A percentile compares a stretch with the other conserved stretches of the same genome.
Conservation (phyloP, 1,140 invertebrate genomes). For the Ptiloglossa arizonensis region DNA sequence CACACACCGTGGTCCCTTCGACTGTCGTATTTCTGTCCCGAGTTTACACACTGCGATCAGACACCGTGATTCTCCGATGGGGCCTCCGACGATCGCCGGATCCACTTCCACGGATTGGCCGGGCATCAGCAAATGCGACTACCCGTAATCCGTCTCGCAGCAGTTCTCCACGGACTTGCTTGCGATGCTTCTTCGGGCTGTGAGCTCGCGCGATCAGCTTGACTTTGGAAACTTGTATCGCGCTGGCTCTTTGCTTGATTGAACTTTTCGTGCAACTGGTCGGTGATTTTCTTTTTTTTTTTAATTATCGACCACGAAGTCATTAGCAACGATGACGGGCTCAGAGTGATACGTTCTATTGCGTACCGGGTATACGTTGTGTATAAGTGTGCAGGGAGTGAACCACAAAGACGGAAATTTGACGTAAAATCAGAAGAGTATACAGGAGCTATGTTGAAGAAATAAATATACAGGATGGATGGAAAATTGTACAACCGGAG, state of each 20-base stretch:
- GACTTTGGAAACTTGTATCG: background rate
- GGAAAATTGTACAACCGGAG: too few species aligned
- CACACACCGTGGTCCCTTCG: slow-evolving; percentile 37
- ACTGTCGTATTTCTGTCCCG: slow-evolving; percentile 61
- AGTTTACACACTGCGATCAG: slow-evolving; percentile 60
- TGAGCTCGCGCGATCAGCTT: background rate
- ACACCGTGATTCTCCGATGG: slow-evolving; percentile 34
- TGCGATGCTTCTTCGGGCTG: background rate
- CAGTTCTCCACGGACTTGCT: background rate
- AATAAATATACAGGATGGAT: too few species aligned
- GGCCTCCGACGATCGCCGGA: slow-evolving; percentile 14
- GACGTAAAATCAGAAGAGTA: too few species aligned
- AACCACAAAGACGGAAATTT: too few species aligned
- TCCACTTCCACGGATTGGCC: slow-evolving; percentile 30
- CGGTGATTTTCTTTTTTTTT: too few species aligned
- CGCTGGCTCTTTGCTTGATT: background rate
- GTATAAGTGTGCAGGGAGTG: too few species aligned
- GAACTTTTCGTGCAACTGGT: background rate
- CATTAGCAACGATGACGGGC: too few species aligned
- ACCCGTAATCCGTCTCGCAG: slow-evolving; percentile 28
- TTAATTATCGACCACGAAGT: too few species aligned
- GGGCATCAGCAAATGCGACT: background rate
- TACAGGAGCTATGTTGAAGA: too few species aligned
- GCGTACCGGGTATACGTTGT: too few species aligned
- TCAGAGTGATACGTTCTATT: too few species aligned